Percentiles rank a stretch among this genome's conserved stretches.
These are phyloP conservation scores for Zalophus californianus DNA, from an alignment of 2,797 vertebrate species.

Conservation along the genomic window DNA sequence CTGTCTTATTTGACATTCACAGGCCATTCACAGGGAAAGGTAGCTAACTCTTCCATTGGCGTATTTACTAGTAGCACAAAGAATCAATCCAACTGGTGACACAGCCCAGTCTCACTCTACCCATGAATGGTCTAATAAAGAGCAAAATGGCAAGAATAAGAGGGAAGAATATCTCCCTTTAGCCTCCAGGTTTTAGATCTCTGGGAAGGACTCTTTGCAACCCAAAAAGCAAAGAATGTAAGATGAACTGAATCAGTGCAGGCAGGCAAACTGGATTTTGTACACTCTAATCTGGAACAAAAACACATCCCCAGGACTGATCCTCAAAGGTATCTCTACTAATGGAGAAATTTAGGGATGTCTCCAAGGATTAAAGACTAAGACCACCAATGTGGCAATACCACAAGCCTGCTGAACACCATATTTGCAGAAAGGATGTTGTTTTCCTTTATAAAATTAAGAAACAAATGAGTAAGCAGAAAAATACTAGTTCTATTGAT, in stretches of 20 bases:
- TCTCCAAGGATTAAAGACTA: background rate
- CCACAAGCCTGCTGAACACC: background rate
- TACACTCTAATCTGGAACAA: background rate
- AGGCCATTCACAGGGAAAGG: background rate
- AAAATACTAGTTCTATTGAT: background rate
- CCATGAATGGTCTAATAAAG: background rate
- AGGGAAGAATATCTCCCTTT: background rate
- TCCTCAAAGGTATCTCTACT: background rate
- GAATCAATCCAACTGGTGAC: background rate
- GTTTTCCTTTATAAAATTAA: background rate
- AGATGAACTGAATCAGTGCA: background rate
- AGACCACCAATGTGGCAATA: background rate
- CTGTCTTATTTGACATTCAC: background rate
- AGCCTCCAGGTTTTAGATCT: background rate
- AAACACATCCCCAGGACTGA: background rate
- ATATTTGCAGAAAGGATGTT: background rate
- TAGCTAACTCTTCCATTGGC: background rate
- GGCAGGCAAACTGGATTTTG: background rate
- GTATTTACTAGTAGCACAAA: background rate
- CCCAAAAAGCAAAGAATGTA: background rate
- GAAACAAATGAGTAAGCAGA: background rate
- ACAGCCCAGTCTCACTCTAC: background rate
- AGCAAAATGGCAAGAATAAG: background rate
- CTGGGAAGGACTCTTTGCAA: background rate
- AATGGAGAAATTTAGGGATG: background rate